Base-by-base conservation (phyloP, 2,888 invertebrate genomes). In the Disparrhopalites patrizii region DNA sequence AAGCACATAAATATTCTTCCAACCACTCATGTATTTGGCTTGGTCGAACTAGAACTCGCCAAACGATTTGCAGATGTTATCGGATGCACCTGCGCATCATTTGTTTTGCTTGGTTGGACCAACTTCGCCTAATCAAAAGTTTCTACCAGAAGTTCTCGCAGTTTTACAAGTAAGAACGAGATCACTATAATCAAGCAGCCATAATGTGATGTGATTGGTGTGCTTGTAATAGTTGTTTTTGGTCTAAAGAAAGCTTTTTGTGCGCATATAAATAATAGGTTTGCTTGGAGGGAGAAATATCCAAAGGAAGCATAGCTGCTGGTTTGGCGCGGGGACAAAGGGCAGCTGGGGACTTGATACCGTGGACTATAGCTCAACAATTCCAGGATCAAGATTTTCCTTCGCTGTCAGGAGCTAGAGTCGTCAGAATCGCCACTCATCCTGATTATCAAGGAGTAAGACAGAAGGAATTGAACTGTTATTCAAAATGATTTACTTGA, bases 81-180 rank as follows among this genome's bases (percentile, higher is more conserved):
- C 97, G 15, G 99, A 99, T 81, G 98, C 99, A 18, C 98, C 99
- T 0, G 96, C 96, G 1, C 99, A 99, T 81, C 93, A 96, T 79
- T 80, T 99, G 64, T 99, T 98, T 81, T 96, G 95, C 73, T 82
- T 99, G 40, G 82, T 98, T 69, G 91, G 91, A 0, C 97, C 98
- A 0, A 86, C 93, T 1, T 85, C 88, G 76, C 83, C 87, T 0
- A 85, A 85, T 75, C 78, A 76, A 55, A 86, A 86, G 64, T 76
- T 84, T 47, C 81, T 98, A 74, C 98, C 98, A 0, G 96, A 97
- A 80, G 89, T 97, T 62, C 82, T 97, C n/a, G 93, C 91, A 74
- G 93, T 95, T 4, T 81, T 97, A 73, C 96, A 97, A 81, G 85
- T 85, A 77, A 72, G 70, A n/a, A n/a, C n/a, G n/a, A n/a, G n/a